Evolutionary conservation across 2,797 vertebrate species (phyloP), one percentile per base, ranked within the genome.

Genomic region (Gymnoscopelus microlampas): DNA sequence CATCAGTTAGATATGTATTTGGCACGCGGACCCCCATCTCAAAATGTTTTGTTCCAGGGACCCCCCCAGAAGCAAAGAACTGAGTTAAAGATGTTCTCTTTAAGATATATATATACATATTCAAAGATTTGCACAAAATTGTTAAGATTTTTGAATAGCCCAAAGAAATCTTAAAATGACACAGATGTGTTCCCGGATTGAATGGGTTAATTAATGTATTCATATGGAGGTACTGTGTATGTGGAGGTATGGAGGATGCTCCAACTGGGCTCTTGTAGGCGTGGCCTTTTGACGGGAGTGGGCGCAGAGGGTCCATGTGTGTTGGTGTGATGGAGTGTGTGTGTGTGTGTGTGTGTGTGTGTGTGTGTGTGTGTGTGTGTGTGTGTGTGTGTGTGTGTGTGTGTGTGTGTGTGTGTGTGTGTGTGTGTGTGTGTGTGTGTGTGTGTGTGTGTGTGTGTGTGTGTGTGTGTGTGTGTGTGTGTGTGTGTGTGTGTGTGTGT

Each of bases 251-350:
- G 88, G 88, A 82, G 88, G 88, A 88, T 74, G 85, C 76, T 86
- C 65, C 32, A 79, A 86, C 89, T 90, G 83, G 92, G 87, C 84
- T 71, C 83, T 91, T 70, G 79, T 48, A 74, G 73, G 84, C 87
- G 70, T 80, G 80, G 71, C 87, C 19, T 78, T 85, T 84, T 86
- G 84, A 88, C 90, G 81, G 72, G 69, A 76, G 91, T 92, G 84
- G 90, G 90, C 11, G 72, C 85, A 64, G 26, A 0, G 75, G 78
- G 74, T 77, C 81, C 79, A 47, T 76, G 82, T 82, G 82, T 85
- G 89, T 88, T 78, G 89, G 88, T 67, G 87, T 79, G 60, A 80
- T 80, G 73, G 66, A 24, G 64, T 70, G 60, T 61, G 47, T 50
- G 71, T 39, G 56, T 49, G 62, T 71, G 64, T 76, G n/a, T 19